phyloP scores from a whole-genome alignment of 1,140 invertebrate genomes.

The Ephestia elutella region DNA sequence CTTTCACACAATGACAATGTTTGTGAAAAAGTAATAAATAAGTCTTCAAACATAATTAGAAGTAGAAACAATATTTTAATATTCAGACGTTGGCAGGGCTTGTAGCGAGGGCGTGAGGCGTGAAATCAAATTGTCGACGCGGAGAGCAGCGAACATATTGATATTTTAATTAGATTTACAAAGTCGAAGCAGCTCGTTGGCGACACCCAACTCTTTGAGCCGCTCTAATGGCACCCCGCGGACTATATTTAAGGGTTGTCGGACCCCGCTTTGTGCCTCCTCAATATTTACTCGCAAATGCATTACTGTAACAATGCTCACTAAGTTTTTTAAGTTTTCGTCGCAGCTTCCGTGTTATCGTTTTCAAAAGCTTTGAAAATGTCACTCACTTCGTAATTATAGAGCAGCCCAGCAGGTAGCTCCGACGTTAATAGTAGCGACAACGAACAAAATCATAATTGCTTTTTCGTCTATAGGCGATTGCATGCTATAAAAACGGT shows the following conservation, averaged over 20 bases:
- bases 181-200: constrained; percentile 59
- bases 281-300: constrained; percentile 73
- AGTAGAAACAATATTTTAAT: constrained; percentile 11
- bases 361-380: constrained; percentile 67
- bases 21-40: constrained; percentile 2
- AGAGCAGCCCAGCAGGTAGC: constrained; percentile 65
- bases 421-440: constrained; percentile 38
- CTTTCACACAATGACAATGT: no score
- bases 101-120: constrained; percentile 50
- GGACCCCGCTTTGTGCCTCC: constrained; percentile 58
- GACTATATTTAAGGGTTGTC: constrained; percentile 68
- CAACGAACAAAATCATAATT: constrained; percentile 54
- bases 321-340: constrained; percentile 70
- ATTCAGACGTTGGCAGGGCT: constrained; percentile 9
- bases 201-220: constrained; percentile 70
- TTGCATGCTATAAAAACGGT: constrained; percentile 29
- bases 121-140: constrained; percentile 71
- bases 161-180: constrained; percentile 75
- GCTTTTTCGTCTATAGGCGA: constrained; percentile 41
- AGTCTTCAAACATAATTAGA: background rate
- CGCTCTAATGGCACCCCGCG: constrained; percentile 69
- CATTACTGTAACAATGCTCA: constrained; percentile 71
- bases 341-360: constrained; percentile 71
- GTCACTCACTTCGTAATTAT: constrained; percentile 68
- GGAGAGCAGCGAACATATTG: constrained; percentile 65